phyloP scores from a whole-genome alignment of 2,888 invertebrate species.

The Xiphydria camelus region DNA sequence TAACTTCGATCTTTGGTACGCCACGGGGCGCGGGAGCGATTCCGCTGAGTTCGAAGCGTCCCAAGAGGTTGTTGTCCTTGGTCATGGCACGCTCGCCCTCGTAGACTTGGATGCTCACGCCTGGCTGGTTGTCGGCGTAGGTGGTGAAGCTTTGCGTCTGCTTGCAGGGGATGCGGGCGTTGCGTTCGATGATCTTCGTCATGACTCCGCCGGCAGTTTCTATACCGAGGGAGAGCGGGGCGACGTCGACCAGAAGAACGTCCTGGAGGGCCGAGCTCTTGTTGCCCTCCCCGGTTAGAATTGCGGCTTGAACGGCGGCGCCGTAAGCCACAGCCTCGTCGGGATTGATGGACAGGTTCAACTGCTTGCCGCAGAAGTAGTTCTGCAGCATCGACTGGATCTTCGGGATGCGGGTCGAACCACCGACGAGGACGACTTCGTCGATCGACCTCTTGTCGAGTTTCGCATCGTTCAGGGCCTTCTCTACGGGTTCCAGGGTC shows the following conservation, averaged over 20 bases:
- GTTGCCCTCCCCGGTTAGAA: conserved; percentile 79
- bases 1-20: conserved; percentile 87
- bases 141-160: conserved; percentile 97
- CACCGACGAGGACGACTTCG: conserved; percentile 93
- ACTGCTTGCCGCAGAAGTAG: conserved; percentile 94
- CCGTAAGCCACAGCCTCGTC: conserved; percentile 98
- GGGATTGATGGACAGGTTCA: conserved; percentile 96
- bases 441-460: conserved; percentile 91
- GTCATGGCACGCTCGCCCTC: conserved; percentile 96
- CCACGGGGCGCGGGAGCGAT: conserved; percentile 93
- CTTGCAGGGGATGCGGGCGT: conserved; percentile 96
- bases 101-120: conserved; percentile 89
- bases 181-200: conserved; percentile 96
- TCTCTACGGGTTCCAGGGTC: conserved; percentile 96
- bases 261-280: conserved; percentile 89
- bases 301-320: conserved; percentile 95
- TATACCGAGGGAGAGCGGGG: conserved; percentile 88
- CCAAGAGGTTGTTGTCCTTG: conserved; percentile 92
- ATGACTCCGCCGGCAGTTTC: conserved; percentile 92
- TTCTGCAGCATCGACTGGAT: conserved; percentile 95
- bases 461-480: conserved; percentile 93
- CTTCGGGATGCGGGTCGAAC: conserved; percentile 97
- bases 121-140: conserved; percentile 97
- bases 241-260: conserved; percentile 87
- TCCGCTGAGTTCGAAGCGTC: conserved; percentile 95